Evolutionary conservation across 2,113 vertebrate species (phyloP).

Genomic region (Prolemur simus): DNA sequence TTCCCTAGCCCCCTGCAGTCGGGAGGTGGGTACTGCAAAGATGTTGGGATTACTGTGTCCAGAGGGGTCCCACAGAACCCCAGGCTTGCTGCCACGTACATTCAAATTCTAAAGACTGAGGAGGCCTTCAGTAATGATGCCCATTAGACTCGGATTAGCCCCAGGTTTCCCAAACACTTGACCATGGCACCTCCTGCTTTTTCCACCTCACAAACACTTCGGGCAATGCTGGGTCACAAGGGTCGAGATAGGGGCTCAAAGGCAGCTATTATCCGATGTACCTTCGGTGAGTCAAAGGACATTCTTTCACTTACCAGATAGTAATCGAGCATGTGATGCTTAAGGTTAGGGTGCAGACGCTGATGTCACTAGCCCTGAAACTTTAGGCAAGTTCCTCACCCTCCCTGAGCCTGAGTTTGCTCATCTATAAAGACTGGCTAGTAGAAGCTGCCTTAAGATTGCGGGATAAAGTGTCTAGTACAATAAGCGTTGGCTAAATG

Average conservation of each 20-base stretch:
- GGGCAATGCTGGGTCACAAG: not conserved
- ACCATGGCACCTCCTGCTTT: not conserved
- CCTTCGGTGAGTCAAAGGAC: no score
- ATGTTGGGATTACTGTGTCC: no score
- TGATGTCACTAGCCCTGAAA: not conserved
- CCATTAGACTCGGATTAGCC: not conserved
- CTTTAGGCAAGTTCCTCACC: not conserved
- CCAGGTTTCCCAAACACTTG: not conserved
- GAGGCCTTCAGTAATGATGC: not conserved
- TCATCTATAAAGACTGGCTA: not conserved
- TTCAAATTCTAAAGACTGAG: not conserved
- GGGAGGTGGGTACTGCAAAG: not conserved
- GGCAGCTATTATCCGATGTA: not conserved
- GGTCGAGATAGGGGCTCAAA: not conserved
- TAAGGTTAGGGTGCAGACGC: not conserved
- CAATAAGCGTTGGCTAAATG: not conserved
- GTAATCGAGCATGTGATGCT: accelerated
- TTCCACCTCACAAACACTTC: no score
- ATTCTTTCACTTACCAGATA: not conserved
- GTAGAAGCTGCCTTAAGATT: not conserved
- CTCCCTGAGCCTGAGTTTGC: not conserved
- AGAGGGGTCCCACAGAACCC: not conserved
- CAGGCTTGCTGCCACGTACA: accelerated
- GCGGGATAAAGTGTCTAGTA: not conserved
- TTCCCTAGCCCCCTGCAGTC: not conserved